Conservation (phyloP, 2,113 vertebrate species). For the Athene noctua region DNA sequence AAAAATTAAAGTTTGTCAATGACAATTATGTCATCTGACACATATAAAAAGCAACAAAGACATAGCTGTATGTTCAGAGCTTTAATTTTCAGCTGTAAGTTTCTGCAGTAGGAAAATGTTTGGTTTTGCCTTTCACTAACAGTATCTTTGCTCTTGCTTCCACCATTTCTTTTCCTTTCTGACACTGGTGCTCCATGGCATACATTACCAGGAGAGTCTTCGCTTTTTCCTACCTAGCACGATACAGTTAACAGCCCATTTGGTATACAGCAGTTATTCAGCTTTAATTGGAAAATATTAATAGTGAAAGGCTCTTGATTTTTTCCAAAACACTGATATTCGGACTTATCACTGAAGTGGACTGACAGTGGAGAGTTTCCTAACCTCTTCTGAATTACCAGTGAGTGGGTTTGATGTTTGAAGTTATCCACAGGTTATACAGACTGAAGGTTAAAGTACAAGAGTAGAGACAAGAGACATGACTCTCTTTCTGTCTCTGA, state of each 20-base stretch:
- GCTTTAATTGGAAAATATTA: background rate
- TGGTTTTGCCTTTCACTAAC: background rate
- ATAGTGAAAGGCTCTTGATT: background rate
- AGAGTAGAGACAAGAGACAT: background rate
- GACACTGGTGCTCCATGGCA: background rate
- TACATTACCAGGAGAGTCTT: background rate
- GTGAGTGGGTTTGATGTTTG: conserved; percentile 40
- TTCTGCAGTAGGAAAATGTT: background rate
- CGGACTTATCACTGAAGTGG: background rate
- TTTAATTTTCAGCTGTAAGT: background rate
- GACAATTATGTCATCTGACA: background rate
- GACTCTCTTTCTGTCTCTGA: background rate
- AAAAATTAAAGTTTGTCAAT: background rate
- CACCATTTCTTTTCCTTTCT: background rate
- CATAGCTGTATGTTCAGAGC: background rate
- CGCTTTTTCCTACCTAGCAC: background rate
- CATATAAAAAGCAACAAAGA: background rate
- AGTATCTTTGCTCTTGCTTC: background rate
- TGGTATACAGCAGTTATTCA: background rate
- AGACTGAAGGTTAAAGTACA: conserved; percentile 40
- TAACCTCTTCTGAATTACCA: conserved; percentile 41
- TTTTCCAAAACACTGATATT: background rate
- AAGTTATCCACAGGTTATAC: conserved; percentile 33
- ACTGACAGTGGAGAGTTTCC: conserved; percentile 6
- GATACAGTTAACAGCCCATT: background rate